These are phyloP conservation scores for Dichetophora obliterata DNA, from an alignment of 2,888 invertebrate species.

Conservation along the genomic window DNA sequence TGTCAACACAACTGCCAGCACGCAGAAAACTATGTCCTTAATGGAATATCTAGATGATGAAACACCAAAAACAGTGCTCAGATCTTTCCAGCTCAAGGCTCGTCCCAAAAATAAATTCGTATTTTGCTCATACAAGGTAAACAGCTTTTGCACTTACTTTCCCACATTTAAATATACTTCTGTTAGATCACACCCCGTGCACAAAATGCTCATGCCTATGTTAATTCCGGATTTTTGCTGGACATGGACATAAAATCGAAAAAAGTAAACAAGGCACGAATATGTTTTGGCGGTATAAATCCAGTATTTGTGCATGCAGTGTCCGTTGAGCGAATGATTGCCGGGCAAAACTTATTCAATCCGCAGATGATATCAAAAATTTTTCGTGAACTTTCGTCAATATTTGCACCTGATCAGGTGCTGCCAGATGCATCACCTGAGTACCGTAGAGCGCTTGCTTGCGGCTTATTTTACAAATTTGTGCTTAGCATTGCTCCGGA, in stretches of 20 bases:
- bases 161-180: no score
- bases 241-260: conserved; percentile 71
- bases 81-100: conserved; percentile 74
- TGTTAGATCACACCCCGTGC: conserved; percentile 79
- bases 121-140: conserved; percentile 58
- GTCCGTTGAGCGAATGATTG: conserved; percentile 71
- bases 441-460: conserved; percentile 79
- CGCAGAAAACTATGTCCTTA: conserved; percentile 70
- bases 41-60: conserved; percentile 74
- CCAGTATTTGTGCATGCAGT: conserved; percentile 73
- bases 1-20: conserved; percentile 62
- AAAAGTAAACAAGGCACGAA: conserved; percentile 67
- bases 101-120: conserved; percentile 70
- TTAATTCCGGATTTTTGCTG: conserved; percentile 81
- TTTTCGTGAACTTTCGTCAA: conserved; percentile 72
- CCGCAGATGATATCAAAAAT: conserved; percentile 68
- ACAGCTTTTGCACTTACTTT: no score
- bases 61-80: conserved; percentile 77
- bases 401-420: conserved; percentile 76
- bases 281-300: conserved; percentile 78
- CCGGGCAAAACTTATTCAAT: conserved; percentile 71
- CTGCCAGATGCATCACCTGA: conserved; percentile 78
- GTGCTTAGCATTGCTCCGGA: conserved; percentile 73
- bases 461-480: conserved; percentile 84
- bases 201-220: conserved; percentile 83